These are phyloP conservation scores for Anthonomus grandis DNA, from an alignment of 1,140 invertebrate species.

Conservation along the genomic window DNA sequence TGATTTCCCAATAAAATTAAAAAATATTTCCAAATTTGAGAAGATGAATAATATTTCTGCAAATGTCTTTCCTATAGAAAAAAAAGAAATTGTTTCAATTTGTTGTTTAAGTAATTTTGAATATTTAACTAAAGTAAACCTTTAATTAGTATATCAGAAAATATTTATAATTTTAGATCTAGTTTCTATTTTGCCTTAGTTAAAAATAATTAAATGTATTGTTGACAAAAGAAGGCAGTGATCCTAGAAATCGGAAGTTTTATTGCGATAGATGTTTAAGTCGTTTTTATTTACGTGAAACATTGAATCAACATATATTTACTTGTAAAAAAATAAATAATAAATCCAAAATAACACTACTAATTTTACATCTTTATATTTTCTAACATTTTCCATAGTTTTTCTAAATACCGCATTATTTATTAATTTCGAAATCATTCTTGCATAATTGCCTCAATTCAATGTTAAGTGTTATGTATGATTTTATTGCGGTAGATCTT, in stretches of 20 bases:
- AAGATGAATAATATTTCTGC: too few relatives aligned
- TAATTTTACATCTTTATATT: too few relatives aligned
- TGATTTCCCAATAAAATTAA: slow-evolving; percentile 16
- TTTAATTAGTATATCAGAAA: slow-evolving; percentile 4
- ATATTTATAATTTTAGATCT: slow-evolving; percentile 4
- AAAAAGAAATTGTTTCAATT: slow-evolving; percentile 6
- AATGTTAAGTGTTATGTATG: too few relatives aligned
- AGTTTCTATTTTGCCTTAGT: slow-evolving; percentile 26
- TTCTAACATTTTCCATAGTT: too few relatives aligned
- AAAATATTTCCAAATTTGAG: too few relatives aligned
- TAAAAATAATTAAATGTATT: slow-evolving; percentile 29
- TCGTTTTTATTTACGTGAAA: slow-evolving; percentile 25
- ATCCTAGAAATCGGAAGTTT: slow-evolving; percentile 19
- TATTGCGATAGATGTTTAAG: slow-evolving; percentile 34
- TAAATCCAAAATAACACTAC: too few relatives aligned
- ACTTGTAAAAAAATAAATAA: too few relatives aligned
- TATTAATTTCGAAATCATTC: too few relatives aligned
- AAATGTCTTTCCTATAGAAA: slow-evolving; percentile 20
- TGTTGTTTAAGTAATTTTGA: too few relatives aligned
- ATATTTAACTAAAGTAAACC: slow-evolving; percentile 21
- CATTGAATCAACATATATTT: slow-evolving; percentile 27
- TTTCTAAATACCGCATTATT: too few relatives aligned
- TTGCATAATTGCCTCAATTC: too few relatives aligned
- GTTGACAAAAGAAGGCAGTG: slow-evolving; percentile 15
- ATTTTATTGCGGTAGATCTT: slow-evolving; percentile 33